Evolutionary conservation across 2,888 invertebrate species (phyloP).

Genomic region (Heliconius aoede): DNA sequence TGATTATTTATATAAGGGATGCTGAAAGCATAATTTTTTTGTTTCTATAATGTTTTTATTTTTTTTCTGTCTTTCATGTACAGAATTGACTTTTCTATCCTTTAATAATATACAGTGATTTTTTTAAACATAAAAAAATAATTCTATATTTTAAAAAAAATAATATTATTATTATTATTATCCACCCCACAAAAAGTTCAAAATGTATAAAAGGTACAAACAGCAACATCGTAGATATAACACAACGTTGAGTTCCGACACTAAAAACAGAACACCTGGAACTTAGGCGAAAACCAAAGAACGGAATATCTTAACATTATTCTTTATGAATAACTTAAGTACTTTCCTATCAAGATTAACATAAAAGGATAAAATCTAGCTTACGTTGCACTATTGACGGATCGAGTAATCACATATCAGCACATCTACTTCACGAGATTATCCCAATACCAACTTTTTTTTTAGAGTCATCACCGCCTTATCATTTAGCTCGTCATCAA

Average conservation of each 20-base stretch:
- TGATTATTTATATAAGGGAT: too few species aligned
- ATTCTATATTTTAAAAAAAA: too few species aligned
- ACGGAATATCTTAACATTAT: not conserved
- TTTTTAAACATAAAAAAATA: too few species aligned
- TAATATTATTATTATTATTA: too few species aligned
- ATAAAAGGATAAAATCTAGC: not conserved
- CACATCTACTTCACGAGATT: not conserved
- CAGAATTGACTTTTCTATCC: too few species aligned
- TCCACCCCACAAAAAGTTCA: too few species aligned
- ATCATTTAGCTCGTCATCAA: slow-evolving; percentile 37
- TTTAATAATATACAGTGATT: too few species aligned
- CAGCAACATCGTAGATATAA: too few species aligned
- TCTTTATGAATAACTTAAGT: not conserved
- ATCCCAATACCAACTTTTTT: not conserved
- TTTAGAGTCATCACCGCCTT: slow-evolving; percentile 11
- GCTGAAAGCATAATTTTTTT: too few species aligned
- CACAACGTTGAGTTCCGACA: not conserved
- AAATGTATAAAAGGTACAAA: too few species aligned
- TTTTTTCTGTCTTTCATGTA: too few species aligned
- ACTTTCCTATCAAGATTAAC: not conserved
- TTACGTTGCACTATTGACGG: not conserved
- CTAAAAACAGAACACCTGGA: not conserved
- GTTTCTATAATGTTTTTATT: too few species aligned
- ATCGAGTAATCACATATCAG: not conserved
- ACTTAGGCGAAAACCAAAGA: not conserved